Evolutionary conservation across 2,888 invertebrate species (phyloP).

Genomic region (Acleris cristana): DNA sequence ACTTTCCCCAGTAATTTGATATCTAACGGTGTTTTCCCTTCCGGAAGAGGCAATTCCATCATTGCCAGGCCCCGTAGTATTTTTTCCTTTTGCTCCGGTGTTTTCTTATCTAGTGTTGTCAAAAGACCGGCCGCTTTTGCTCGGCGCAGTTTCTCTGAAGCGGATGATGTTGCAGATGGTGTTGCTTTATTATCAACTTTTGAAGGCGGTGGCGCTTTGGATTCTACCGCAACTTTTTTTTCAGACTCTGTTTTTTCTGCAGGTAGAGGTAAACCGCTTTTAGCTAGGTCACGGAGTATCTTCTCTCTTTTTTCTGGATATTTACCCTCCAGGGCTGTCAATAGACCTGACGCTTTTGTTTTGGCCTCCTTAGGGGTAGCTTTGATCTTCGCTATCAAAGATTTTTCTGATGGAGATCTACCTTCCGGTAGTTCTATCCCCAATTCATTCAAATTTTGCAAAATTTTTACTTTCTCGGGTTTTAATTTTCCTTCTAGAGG

Average conservation of each 20-base stretch:
- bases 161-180: neutral
- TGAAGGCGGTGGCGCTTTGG: too few relatives aligned
- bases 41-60: constrained; percentile 49
- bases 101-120: constrained; percentile 16
- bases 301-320: constrained; percentile 40
- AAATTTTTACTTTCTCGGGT: neutral
- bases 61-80: constrained; percentile 24
- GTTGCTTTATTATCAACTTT: neutral
- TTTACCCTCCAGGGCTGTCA: constrained; percentile 40
- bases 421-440: neutral
- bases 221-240: constrained; percentile 40
- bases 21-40: constrained; percentile 41
- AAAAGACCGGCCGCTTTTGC: constrained; percentile 47
- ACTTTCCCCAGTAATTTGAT: neutral
- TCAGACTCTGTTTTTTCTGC: constrained; percentile 57
- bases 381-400: constrained; percentile 10
- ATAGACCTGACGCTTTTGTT: constrained; percentile 44
- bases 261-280: constrained; percentile 50
- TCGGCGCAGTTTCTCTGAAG: constrained; percentile 46
- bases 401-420: neutral
- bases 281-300: constrained; percentile 36
- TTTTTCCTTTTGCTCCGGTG: constrained; percentile 48
- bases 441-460: neutral
- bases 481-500: neutral
- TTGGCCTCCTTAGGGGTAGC: constrained; percentile 14